A percentile compares a stretch with the other conserved stretches of the same genome.
Evolutionary conservation across 2,888 invertebrate genomes (phyloP).

Genomic region (Microdon myrmicae): DNA sequence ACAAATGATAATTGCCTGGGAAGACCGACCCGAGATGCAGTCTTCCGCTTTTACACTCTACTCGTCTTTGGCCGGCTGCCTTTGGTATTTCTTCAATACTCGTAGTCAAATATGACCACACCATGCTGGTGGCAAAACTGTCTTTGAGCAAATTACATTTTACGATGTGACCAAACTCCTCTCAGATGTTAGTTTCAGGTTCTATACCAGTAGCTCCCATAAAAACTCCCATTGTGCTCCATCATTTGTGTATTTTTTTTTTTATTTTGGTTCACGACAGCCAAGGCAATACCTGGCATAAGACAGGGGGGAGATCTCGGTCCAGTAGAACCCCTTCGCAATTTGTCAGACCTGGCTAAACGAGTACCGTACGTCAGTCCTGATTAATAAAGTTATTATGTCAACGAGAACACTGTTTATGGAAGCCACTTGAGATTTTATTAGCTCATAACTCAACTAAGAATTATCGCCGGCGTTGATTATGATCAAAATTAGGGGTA

Average conservation of each 20-base stretch:
- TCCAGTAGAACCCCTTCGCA: constrained; percentile 6
- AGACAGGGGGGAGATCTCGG: constrained; percentile 4
- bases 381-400: constrained; percentile 53
- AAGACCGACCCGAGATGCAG: constrained; percentile 21
- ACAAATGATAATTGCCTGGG: constrained; percentile 48
- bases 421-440: constrained; percentile 48
- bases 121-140: constrained; percentile 1
- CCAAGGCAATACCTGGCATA: constrained; percentile 4
- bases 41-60: constrained; percentile 4
- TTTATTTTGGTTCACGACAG: background rate
- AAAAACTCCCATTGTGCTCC: constrained; percentile 20
- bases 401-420: constrained; percentile 47
- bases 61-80: constrained; percentile 1
- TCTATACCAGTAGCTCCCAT: constrained; percentile 13
- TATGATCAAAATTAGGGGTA: constrained; percentile 18
- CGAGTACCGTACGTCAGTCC: constrained; percentile 41
- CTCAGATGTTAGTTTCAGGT: constrained; percentile 28
- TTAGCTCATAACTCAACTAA: constrained; percentile 49
- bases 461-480: constrained; percentile 43
- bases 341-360: constrained; percentile 42
- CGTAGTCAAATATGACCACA: constrained; percentile 10
- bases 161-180: constrained; percentile 48
- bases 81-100: background rate
- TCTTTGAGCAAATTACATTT: constrained; percentile 45
- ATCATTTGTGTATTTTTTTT: constrained; percentile 2